Base-by-base conservation (phyloP, 1,140 invertebrate genomes). In the Nebria ingens region DNA sequence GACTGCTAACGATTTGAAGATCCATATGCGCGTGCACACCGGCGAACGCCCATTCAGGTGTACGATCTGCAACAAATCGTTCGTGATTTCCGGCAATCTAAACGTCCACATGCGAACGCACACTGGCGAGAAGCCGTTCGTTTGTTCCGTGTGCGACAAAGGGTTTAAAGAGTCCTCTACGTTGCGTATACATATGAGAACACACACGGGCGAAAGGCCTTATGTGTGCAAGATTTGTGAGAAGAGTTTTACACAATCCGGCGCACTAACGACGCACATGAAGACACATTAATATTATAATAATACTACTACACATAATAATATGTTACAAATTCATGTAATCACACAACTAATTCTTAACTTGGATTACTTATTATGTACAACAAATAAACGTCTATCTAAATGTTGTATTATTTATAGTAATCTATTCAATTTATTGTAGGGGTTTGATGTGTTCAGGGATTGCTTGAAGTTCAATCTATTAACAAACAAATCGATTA, bases 1-100 rank as follows among this genome's bases (percentile, higher is more conserved):
- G 1, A 81, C 83, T 67, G 81, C 80, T 65, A 76, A 77, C 38
- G 80, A 81, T 54, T 65, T 79, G 53, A 68, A 71, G 50, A 74
- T 77, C 57, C 77, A 80, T 60, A 73, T 73, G 65, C 67, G 75
- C 54, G 77, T 76, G 59, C 77, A 90, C 69, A 87, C 86, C 1
- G 86, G 81, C 2, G 80, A 82, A 68, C 81, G 81, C 64, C 82
- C 80, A 0, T 84, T 78, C 57, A 58, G 56, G n/a, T 61, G 60
- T 21, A 61, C 50, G 25, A 55, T 53, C 40, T 61, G 60, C 45
- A 54, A 59, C 19, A 59, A 59, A 22, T 34, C 51, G n/a, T 59
- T 56, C 40, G 56, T 59, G 9, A 56, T 56, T 19, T 54, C 58
- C 38, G 56, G 54, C 1, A 54, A 59, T 54, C 51, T 59, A 23